Evolutionary conservation across 2,888 invertebrate species (phyloP).

Genomic region (Physocephala rufipes): DNA sequence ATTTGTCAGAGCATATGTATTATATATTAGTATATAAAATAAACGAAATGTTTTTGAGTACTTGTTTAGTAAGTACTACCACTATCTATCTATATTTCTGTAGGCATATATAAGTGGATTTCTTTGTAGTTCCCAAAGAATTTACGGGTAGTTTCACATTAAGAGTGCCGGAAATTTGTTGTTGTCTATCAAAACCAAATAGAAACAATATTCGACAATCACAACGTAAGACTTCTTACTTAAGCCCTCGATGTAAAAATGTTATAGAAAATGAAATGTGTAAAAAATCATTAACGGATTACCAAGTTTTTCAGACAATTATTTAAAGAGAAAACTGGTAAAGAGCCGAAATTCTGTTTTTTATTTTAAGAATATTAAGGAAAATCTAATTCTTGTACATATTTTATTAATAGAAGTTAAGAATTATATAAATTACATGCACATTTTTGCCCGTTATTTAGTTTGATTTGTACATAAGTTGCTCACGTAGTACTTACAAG

Average conservation of each 20-base stretch:
- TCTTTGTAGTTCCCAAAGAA: neutral
- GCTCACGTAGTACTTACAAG: no score
- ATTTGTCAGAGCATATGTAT: no score
- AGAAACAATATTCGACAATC: conserved; percentile 10
- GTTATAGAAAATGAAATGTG: conserved; percentile 11
- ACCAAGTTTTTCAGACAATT: neutral
- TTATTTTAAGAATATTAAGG: no score
- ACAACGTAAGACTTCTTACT: conserved; percentile 12
- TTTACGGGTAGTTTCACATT: no score
- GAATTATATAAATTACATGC: no score
- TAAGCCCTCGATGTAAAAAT: conserved; percentile 18
- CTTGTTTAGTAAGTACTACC: neutral
- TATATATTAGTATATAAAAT: no score
- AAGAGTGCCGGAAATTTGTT: neutral
- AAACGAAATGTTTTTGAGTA: no score
- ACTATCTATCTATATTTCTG: neutral
- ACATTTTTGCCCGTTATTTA: no score
- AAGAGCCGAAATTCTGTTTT: neutral
- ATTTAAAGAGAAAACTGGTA: neutral
- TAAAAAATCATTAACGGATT: conserved; percentile 14
- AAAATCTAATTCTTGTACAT: no score
- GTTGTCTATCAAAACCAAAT: neutral
- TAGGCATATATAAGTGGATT: neutral
- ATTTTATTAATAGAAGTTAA: no score
- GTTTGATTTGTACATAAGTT: no score